A percentile compares a stretch with the other conserved stretches of the same genome.
Evolutionary conservation across 1,140 invertebrate species (phyloP).

Genomic region (Cataglyphis hispanica): DNA sequence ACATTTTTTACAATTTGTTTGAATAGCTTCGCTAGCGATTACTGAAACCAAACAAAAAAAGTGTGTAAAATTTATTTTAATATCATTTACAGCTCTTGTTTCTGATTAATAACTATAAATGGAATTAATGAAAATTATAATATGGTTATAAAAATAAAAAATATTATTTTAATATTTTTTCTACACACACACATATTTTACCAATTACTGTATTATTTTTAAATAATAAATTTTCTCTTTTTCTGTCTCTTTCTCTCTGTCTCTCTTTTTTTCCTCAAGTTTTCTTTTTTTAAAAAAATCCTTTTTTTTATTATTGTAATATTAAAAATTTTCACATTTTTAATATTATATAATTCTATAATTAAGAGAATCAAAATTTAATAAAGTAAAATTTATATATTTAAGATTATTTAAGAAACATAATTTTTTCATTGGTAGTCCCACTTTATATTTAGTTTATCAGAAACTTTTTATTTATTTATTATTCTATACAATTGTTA

Average conservation of each 20-base stretch:
- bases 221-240: background rate
- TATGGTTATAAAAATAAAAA: background rate
- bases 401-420: background rate
- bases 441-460: background rate
- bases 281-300: background rate
- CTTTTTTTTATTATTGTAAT: background rate
- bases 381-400: background rate
- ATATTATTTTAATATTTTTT: background rate
- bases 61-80: background rate
- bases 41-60: slow-evolving; percentile 53
- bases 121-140: slow-evolving; percentile 2
- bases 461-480: background rate
- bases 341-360: background rate
- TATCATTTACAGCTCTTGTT: background rate
- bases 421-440: background rate
- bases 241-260: too few species aligned
- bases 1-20: slow-evolving; percentile 70
- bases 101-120: background rate
- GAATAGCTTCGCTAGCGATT: slow-evolving; percentile 53
- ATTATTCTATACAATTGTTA: too few species aligned
- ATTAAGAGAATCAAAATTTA: background rate
- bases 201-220: background rate
- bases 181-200: background rate
- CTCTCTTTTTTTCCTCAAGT: too few species aligned
- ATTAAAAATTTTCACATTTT: background rate